Base-by-base conservation (phyloP, 64 coral and sea anemone genomes). In the Orbicella faveolata region DNA sequence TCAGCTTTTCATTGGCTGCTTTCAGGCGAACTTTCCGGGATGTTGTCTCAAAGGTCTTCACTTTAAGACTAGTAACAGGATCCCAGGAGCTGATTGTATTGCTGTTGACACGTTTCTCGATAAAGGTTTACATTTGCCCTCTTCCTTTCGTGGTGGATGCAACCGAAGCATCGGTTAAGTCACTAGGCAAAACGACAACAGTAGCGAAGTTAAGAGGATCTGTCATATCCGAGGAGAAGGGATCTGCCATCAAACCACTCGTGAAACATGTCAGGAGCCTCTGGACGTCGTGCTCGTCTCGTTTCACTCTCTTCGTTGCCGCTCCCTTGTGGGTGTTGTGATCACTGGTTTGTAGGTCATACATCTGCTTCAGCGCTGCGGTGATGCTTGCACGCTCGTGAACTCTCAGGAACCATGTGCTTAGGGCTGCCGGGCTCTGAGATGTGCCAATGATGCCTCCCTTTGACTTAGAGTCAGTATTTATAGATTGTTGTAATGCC, bases 231-330 rank as follows among this genome's bases (percentile, higher is more conserved):
- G 30, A 30, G 30, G 30, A 30, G 30, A 30, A 30, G 30, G 30
- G 30, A 30, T 30, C 30, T 30, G 30, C 30, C 30, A 30, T 30
- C 30, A 30, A 30, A 48, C 44, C 78, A 19, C 21, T 14, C 1
- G 9, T 19, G 18, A 93, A 61, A 6, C 66, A 81, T 26, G 19
- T 34, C 16, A 93, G 12, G 0, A 81, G 18, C 85, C 48, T 87
- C 36, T 73, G 18, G 5, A 90, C 48, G 23, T 90, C 89, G n/a
- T 30, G 1, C n/a, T 90, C 89, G 44, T 90, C 89, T 39, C 89
- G 7, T 21, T 74, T 17, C 0, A 72, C 23, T 19, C 89, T 83
- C 30, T 4, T 10, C 1, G 13, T 8, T 36, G 25, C 10, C 17
- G 10, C 15, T 19, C 26, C 61, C 79, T 81, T 52, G 51, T 81